Evolutionary conservation across 2,113 vertebrate species (phyloP).

Genomic region (Toxostoma redivivum): DNA sequence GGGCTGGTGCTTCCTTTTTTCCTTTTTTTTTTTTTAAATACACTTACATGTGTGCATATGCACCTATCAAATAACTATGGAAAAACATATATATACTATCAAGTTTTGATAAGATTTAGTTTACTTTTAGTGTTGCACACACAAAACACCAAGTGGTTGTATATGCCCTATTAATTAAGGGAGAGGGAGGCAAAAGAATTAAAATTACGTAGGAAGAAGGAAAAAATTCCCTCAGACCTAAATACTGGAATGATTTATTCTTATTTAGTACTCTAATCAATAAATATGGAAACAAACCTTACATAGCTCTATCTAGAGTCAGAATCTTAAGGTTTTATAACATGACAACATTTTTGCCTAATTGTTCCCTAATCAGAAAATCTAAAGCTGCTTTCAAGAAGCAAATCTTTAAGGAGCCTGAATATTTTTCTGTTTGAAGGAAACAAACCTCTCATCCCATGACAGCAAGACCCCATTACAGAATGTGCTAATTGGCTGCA

Average conservation of each 20-base stretch:
- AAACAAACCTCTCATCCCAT: not conserved
- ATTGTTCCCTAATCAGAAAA: not conserved
- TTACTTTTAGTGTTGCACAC: not conserved
- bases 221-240: not conserved
- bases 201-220: not conserved
- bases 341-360: not conserved
- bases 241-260: not conserved
- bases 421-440: not conserved
- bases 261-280: not conserved
- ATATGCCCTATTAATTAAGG: not conserved
- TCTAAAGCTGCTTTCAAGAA: not conserved
- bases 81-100: not conserved
- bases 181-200: not conserved
- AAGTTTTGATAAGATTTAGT: not conserved
- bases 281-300: not conserved
- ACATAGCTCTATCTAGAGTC: not conserved
- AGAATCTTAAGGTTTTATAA: not conserved
- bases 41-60: fast-evolving
- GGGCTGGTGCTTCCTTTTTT: not conserved
- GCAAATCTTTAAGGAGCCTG: not conserved
- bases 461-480: not conserved
- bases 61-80: not conserved
- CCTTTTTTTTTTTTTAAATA: not conserved
- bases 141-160: not conserved
- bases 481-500: not conserved